Evolutionary conservation across 2,888 invertebrate species (phyloP).

Genomic region (Drosophila kanekoi): DNA sequence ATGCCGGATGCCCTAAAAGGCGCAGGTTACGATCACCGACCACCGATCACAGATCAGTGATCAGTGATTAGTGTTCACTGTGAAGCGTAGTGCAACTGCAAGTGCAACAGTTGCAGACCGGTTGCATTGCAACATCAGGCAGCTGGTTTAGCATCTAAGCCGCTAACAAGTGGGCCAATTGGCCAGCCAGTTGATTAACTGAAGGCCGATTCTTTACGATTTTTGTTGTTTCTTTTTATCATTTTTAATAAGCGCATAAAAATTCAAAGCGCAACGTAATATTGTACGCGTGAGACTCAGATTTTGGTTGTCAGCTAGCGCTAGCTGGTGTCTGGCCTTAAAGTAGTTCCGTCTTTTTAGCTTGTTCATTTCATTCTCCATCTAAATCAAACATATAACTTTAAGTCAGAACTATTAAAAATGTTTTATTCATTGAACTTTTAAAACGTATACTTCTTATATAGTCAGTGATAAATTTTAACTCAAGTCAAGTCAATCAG

Average conservation of each 20-base stretch:
- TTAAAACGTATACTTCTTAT: too few relatives aligned
- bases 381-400: not conserved
- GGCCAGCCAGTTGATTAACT: conserved; percentile 22
- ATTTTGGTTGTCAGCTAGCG: not conserved
- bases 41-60: not conserved
- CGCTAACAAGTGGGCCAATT: conserved; percentile 58
- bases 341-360: not conserved
- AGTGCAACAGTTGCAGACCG: conserved; percentile 53
- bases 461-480: too few relatives aligned
- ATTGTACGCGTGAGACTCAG: not conserved
- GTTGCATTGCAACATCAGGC: conserved; percentile 56
- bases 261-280: conserved; percentile 49
- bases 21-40: conserved; percentile 17
- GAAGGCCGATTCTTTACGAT: conserved; percentile 63
- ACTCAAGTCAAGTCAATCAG: too few relatives aligned
- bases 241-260: conserved; percentile 60
- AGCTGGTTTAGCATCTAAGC: conserved; percentile 35
- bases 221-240: conserved; percentile 16
- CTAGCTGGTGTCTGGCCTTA: not conserved
- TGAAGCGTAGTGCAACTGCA: conserved; percentile 31
- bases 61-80: conserved; percentile 23
- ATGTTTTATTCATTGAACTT: not conserved
- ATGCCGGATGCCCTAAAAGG: conserved; percentile 59
- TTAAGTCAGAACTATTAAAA: too few relatives aligned
- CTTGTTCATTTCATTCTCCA: not conserved